Evolutionary conservation across 2,113 vertebrate species (phyloP).

Genomic region (Rhinolophus ferrumequinum): DNA sequence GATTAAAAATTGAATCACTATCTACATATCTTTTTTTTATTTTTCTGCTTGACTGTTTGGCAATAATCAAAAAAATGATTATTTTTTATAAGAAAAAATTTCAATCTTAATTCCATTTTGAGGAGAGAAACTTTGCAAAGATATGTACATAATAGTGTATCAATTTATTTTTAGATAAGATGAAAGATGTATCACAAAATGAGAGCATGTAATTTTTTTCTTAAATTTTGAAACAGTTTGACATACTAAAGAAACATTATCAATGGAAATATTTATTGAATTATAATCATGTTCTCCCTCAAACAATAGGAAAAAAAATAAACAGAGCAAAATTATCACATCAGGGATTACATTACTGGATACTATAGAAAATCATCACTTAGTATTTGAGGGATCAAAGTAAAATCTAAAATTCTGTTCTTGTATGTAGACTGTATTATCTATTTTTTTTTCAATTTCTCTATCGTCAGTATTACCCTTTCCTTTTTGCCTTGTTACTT

Average conservation of each 20-base stretch:
- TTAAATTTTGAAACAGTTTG: slow-evolving; percentile 1
- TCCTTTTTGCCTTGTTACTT: slow-evolving; percentile 54
- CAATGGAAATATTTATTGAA: neutral
- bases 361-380: neutral
- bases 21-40: neutral
- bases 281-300: neutral
- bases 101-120: neutral
- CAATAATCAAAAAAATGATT: neutral
- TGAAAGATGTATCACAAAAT: neutral
- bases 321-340: neutral
- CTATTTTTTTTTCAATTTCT: neutral
- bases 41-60: neutral
- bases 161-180: neutral
- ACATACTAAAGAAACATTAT: neutral
- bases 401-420: neutral
- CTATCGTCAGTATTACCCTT: neutral
- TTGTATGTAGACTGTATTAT: neutral
- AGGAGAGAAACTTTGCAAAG: neutral
- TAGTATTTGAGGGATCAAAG: neutral
- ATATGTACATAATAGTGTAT: neutral
- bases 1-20: neutral
- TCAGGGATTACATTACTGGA: neutral
- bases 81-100: neutral
- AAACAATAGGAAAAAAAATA: neutral
- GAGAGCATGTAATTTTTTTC: neutral